Evolutionary conservation across 2,113 vertebrate genomes (phyloP).

Genomic region (Dascyllus trimaculatus): DNA sequence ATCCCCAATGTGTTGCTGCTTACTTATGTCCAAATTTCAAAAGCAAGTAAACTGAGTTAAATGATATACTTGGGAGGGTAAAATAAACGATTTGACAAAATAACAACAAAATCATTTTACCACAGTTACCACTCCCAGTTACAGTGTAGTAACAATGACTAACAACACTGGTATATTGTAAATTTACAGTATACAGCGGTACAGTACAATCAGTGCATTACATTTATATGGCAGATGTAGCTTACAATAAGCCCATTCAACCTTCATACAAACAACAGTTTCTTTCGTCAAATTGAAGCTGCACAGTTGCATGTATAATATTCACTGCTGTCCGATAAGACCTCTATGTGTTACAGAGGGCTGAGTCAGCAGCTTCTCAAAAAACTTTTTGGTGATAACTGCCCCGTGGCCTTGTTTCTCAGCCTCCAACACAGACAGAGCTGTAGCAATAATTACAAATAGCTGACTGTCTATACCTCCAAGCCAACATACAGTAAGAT

Average conservation of each 20-base stretch:
- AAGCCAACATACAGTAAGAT: not conserved
- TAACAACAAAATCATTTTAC: not conserved
- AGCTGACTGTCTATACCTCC: not conserved
- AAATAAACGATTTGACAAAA: no score
- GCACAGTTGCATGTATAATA: not conserved
- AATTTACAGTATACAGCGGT: not conserved
- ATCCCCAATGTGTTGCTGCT: no score
- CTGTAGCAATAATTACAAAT: not conserved
- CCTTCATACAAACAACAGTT: not conserved
- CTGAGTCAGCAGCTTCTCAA: constrained; percentile 12
- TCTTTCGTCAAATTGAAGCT: constrained; percentile 1
- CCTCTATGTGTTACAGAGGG: constrained; percentile 5
- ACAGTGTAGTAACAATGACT: not conserved
- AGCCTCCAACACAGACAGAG: constrained; percentile 1
- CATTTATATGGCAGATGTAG: not conserved
- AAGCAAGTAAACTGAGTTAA: no score
- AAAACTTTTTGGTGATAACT: not conserved
- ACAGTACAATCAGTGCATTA: not conserved
- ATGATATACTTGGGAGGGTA: no score
- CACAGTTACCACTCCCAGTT: not conserved
- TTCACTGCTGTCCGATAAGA: not conserved
- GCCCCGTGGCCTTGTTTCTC: constrained; percentile 7
- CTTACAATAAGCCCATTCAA: not conserved
- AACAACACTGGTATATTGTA: not conserved
- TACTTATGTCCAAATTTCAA: no score